phyloP scores from a whole-genome alignment of 2,113 vertebrate species.

The Oriolus oriolus region DNA sequence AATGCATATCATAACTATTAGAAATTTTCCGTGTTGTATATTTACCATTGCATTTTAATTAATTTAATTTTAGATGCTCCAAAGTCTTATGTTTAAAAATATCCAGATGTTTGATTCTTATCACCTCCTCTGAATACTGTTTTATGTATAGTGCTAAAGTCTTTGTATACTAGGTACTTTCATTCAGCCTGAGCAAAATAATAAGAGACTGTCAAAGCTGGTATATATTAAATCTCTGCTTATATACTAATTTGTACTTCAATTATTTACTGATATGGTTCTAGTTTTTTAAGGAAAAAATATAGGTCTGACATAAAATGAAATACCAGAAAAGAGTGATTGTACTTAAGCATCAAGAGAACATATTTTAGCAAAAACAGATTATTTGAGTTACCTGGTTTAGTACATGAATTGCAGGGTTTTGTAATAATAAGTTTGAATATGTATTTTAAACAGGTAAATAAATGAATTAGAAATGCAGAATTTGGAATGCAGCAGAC shows the following conservation, averaged over 20 bases:
- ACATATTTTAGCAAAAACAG: not conserved
- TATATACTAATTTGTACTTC: not conserved
- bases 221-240: not conserved
- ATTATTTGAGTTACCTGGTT: not conserved
- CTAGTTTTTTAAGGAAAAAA: not conserved
- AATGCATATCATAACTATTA: not conserved
- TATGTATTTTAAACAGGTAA: not conserved
- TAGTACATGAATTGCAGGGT: not conserved
- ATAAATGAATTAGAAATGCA: not conserved
- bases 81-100: not conserved
- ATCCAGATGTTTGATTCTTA: not conserved
- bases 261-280: not conserved
- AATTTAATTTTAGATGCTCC: not conserved
- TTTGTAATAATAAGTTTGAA: not conserved
- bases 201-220: not conserved
- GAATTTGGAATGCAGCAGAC: slow-evolving; percentile 4
- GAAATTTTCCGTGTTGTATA: not conserved
- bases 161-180: not conserved
- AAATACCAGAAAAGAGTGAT: not conserved
- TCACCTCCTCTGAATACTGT: not conserved
- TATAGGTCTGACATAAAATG: not conserved
- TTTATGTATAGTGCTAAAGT: not conserved
- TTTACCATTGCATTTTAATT: not conserved
- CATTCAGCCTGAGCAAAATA: not conserved
- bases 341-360: not conserved